Base-by-base conservation (phyloP, 2,113 vertebrate genomes). In the Ondatra zibethicus region DNA sequence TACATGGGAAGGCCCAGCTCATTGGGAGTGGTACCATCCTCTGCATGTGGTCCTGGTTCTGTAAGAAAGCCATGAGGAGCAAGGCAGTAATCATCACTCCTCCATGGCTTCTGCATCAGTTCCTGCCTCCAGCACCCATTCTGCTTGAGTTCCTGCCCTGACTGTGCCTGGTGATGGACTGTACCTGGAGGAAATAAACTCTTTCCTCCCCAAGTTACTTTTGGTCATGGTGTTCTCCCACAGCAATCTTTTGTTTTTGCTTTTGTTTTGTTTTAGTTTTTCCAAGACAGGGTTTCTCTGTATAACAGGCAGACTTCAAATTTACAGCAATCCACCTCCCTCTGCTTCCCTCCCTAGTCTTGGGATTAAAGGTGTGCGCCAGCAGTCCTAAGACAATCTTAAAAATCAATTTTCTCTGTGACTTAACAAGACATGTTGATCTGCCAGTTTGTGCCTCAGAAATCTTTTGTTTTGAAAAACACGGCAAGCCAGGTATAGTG, bases 401-500 rank as follows among this genome's bases (percentile, higher is more conserved):
- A 86, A 85, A 42, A 65, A 6, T 9, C 84, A 82, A 16, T 81
- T 63, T 81, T 78, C 61, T 84, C 68, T 36, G 4, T 47, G 55
- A 17, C 27, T 81, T 95, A 88, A 86, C 3, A 29, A 63, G 39
- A 89, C 0, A n/a, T 25, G 10, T 36, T 82, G 52, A 94, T 96
- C 82, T 94, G 17, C 77, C 77, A 76, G 31, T 31, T 29, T 92
- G 11, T 84, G 17, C 33, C 92, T 91, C 2, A 77, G n/a, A 92
- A 81, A 93, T 55, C 2, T 21, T 95, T 52, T 70, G 86, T 78
- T 80, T 88, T 73, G 55, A 72, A 96, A 96, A 92, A 87, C 12
- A 77, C n/a, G 25, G 7, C 11, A 78, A 55, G 19, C 8, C 76
- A 78, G 7, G 14, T 10, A 25, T 81, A 50, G 78, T 13, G 50